Conservation (phyloP, 2,797 vertebrate genomes). For the Mus minutoides region DNA sequence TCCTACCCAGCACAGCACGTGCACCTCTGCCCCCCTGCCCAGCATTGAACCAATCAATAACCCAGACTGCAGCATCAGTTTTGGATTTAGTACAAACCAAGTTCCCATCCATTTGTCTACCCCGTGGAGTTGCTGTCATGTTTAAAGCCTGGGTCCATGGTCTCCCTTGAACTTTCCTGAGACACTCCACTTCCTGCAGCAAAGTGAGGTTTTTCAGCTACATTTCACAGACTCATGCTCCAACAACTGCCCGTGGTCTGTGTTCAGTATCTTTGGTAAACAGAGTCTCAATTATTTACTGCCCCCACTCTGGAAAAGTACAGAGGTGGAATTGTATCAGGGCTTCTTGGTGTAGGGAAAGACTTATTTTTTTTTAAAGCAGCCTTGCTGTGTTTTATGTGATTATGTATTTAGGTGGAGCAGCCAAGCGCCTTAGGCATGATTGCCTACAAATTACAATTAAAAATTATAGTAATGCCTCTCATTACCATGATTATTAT, state of each 20-base stretch:
- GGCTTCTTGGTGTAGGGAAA: constrained; percentile 1
- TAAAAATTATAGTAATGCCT: constrained; percentile 71
- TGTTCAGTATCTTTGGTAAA: background rate
- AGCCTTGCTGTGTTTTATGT: constrained; percentile 64
- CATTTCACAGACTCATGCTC: constrained; percentile 2
- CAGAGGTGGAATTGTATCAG: background rate
- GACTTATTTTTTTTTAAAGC: constrained; percentile 19
- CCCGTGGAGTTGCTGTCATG: background rate
- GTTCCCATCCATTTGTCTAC: background rate
- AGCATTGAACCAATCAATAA: background rate
- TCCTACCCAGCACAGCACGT: background rate
- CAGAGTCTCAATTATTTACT: background rate
- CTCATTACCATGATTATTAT: constrained; percentile 65
- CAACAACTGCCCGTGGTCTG: background rate
- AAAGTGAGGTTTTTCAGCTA: background rate
- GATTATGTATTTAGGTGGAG: constrained; percentile 61
- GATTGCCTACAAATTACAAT: constrained; percentile 71
- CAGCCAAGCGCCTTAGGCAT: constrained; percentile 69
- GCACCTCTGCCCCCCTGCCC: background rate
- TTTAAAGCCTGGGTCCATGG: background rate
- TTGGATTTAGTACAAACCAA: background rate
- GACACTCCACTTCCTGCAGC: background rate
- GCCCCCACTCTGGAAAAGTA: background rate
- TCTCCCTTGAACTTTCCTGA: background rate
- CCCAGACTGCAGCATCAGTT: background rate